Evolutionary conservation across 1,140 invertebrate species (phyloP).

Genomic region (Asbolus verrucosus): DNA sequence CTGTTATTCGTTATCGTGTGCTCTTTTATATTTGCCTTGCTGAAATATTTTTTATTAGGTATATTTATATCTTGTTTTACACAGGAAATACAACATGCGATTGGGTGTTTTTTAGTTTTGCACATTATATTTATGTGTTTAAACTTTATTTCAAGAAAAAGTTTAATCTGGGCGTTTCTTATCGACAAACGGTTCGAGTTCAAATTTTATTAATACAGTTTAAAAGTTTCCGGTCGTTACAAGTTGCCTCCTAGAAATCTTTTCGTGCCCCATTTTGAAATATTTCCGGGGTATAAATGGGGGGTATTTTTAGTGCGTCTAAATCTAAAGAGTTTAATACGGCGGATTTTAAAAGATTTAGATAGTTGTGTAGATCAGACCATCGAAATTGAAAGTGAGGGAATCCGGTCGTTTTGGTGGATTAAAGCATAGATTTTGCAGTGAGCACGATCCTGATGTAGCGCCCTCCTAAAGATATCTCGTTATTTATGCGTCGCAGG

Average conservation of each 20-base stretch:
- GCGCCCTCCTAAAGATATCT: constrained; percentile 39
- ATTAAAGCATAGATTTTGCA: constrained; percentile 49
- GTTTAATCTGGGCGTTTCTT: neutral
- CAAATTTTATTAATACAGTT: constrained; percentile 8
- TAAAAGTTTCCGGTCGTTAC: constrained; percentile 4
- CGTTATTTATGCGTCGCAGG: constrained; percentile 47
- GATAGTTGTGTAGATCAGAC: constrained; percentile 49
- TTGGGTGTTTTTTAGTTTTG: neutral
- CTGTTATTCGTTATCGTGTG: neutral
- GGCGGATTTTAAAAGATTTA: constrained; percentile 50
- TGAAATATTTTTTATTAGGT: constrained; percentile 1
- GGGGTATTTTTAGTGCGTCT: neutral
- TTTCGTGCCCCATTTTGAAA: neutral
- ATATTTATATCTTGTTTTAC: neutral
- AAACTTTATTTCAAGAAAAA: neutral
- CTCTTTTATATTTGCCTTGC: neutral
- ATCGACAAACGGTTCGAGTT: neutral
- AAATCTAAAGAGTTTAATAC: constrained; percentile 36
- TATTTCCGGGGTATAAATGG: constrained; percentile 3
- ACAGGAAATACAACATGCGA: neutral
- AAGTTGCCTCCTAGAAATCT: neutral
- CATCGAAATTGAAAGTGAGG: constrained; percentile 53
- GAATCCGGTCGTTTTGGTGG: constrained; percentile 47
- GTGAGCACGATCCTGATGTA: constrained; percentile 39
- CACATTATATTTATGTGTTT: neutral